Evolutionary conservation across 2,113 vertebrate species (phyloP), one percentile per base, ranked within the genome.

Genomic region (Dipodomys stephensi): DNA sequence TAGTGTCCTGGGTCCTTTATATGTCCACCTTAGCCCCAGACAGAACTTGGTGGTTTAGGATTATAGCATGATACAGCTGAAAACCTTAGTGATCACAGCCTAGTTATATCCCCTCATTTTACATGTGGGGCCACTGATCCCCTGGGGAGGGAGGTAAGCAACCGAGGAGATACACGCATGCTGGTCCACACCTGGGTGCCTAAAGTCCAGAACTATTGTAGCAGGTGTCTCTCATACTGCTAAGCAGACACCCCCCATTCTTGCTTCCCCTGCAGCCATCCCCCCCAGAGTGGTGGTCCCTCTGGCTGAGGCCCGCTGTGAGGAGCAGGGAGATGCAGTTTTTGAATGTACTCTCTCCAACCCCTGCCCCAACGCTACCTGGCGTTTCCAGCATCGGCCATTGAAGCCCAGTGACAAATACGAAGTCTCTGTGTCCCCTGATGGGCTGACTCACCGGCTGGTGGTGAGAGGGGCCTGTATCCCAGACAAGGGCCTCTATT

Each of bases 401-500:
- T 98, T 99, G 1, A 92, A 96, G 87, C 77, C 93, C 20, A 97
- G 98, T 25, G 97, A 98, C 32, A 99, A 98, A 85, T 98, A 98
- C 64, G 97, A 97, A 79, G 98, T 98, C 30, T 98, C 79, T 0
- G 94, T 98, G 32, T 98, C 98, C 0, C 97, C 98, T 0, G 98
- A 99, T 0, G 98, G 98, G 32, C 97, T 99, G 77, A 98, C 97
- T 94, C 99, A 99, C 95, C 95, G 92, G 76, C 98, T 99, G 93
- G 22, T 98, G 65, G 96, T 99, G 77, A 98, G 84, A 69, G 98
- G 98, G 0, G 97, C 96, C 53, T 87, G 1, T 7, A 92, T 93
- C 85, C 94, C 96, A 46, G 99, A 99, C 97, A 98, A 94, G 1
- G 99, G 99, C 19, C 98, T 99, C 95, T 99, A 99, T 71, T 98